phyloP scores from a whole-genome alignment of 2,888 invertebrate species.

The Ophion obscuratus region DNA sequence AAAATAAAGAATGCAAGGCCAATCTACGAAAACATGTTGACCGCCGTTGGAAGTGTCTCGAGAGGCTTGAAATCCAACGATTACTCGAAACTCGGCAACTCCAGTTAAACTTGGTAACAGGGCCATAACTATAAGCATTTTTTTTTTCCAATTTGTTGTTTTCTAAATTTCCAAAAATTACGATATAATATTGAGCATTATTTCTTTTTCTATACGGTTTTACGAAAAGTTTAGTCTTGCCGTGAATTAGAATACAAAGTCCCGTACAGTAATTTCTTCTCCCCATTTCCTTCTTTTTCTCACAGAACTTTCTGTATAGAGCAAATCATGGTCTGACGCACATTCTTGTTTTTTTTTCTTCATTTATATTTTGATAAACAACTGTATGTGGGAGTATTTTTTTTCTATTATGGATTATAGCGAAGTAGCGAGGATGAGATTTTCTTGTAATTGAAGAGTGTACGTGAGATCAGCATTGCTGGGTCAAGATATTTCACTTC shows the following conservation, averaged over 20 bases:
- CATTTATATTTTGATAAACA: neutral
- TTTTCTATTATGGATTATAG: no score
- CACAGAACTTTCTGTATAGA: no score
- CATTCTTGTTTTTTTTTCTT: neutral
- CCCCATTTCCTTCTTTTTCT: no score
- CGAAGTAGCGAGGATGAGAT: neutral
- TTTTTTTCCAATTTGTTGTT: neutral
- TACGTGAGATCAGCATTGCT: constrained; percentile 11
- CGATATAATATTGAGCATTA: neutral
- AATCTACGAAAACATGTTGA: constrained; percentile 1
- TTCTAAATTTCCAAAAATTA: neutral
- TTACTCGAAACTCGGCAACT: no score
- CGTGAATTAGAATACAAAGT: no score
- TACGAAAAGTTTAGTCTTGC: no score
- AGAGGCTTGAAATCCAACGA: no score
- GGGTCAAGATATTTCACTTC: constrained; percentile 34
- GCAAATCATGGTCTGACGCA: no score
- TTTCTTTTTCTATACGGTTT: neutral
- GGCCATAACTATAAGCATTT: no score
- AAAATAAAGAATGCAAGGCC: neutral
- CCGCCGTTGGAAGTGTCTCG: neutral
- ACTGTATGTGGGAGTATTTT: no score
- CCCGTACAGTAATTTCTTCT: no score
- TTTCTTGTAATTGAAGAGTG: constrained; percentile 11
- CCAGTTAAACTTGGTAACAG: no score